Conservation (phyloP, 2,113 vertebrate genomes). For the Telmatochromis bifrenatus region DNA sequence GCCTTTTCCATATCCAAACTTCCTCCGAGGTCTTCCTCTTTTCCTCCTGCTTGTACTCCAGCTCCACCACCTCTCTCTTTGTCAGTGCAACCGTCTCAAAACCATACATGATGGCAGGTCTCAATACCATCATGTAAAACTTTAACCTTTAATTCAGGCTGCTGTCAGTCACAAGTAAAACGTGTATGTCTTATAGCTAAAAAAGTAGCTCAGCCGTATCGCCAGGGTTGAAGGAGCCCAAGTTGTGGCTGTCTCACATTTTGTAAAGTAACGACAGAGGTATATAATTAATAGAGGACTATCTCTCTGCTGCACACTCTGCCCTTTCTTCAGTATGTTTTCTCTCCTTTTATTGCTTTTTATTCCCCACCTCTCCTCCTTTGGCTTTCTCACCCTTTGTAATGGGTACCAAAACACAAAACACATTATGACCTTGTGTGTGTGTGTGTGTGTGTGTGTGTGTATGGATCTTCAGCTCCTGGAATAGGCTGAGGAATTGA, state of each 20-base stretch:
- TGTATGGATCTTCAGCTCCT: neutral
- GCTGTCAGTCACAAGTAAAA: neutral
- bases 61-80: neutral
- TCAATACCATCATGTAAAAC: neutral
- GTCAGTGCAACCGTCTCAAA: neutral
- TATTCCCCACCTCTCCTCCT: neutral
- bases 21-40: neutral
- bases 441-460: neutral
- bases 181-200: neutral
- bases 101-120: neutral
- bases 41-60: neutral
- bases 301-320: neutral
- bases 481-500: neutral
- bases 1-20: neutral
- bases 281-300: neutral
- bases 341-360: neutral
- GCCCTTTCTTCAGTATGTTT: neutral
- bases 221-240: neutral
- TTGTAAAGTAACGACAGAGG: neutral
- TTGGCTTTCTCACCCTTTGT: neutral
- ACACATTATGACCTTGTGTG: neutral
- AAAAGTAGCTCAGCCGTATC: neutral
- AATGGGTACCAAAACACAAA: neutral
- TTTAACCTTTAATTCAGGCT: neutral
- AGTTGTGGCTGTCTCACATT: neutral